These are phyloP conservation scores for Neotragus moschatus DNA, from an alignment of 2,113 vertebrate genomes.

Conservation along the genomic window DNA sequence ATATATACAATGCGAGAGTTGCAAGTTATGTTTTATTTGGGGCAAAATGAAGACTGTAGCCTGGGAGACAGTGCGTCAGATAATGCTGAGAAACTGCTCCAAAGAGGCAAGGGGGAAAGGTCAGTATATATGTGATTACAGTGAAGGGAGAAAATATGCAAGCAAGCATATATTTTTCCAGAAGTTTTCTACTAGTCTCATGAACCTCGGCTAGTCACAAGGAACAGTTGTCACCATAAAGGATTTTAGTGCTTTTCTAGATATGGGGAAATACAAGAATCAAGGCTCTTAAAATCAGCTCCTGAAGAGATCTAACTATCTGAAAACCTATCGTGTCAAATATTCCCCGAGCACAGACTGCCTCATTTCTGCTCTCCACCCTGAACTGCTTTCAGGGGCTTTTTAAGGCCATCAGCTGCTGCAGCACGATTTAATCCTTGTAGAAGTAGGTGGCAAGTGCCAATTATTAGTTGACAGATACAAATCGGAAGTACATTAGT, in stretches of 20 bases:
- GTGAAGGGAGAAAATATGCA: neutral
- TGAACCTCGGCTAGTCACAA: neutral
- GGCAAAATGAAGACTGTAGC: neutral
- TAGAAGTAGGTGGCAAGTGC: neutral
- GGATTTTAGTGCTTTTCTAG: neutral
- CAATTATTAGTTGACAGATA: neutral
- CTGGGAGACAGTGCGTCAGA: neutral
- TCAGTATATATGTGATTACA: neutral
- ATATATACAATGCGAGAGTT: neutral
- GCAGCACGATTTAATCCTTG: neutral
- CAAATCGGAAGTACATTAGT: neutral
- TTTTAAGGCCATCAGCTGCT: neutral
- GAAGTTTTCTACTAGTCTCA: neutral
- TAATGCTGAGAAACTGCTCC: neutral
- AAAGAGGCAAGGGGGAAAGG: neutral
- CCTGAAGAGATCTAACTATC: neutral
- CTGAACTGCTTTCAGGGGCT: neutral
- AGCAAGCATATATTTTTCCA: neutral
- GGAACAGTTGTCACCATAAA: neutral
- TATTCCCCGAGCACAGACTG: neutral
- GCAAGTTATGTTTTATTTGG: neutral
- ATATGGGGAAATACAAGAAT: neutral
- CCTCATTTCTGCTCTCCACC: neutral
- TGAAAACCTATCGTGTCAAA: neutral
- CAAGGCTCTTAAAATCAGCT: neutral